phyloP scores from a whole-genome alignment of 2,888 invertebrate genomes.

The Tortricodes alternella region DNA sequence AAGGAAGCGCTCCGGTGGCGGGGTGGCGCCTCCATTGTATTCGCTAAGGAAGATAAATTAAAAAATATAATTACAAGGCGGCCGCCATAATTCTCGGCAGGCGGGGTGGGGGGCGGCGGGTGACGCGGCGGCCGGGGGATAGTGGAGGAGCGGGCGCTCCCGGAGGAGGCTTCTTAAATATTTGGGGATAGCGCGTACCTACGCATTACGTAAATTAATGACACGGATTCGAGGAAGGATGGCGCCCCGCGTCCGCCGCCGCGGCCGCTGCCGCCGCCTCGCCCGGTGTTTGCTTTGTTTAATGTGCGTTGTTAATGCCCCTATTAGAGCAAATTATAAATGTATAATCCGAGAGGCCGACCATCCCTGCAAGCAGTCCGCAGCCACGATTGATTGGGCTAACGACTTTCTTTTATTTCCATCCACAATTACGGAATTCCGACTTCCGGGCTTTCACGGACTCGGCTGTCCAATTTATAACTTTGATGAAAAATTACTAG shows the following conservation, averaged over 20 bases:
- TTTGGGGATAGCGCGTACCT: slow-evolving; percentile 84
- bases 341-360: slow-evolving; percentile 47
- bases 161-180: slow-evolving; percentile 83
- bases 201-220: slow-evolving; percentile 84
- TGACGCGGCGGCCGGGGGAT: slow-evolving; percentile 57
- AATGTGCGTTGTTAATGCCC: slow-evolving; percentile 81
- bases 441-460: slow-evolving; percentile 59
- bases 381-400: slow-evolving; percentile 67
- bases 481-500: slow-evolving; percentile 59
- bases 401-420: slow-evolving; percentile 75
- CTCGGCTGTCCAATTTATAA: slow-evolving; percentile 53
- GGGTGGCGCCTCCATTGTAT: slow-evolving; percentile 84
- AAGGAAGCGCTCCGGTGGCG: slow-evolving; percentile 81
- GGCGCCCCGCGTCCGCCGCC: slow-evolving; percentile 66
- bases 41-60: slow-evolving; percentile 88
- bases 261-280: slow-evolving; percentile 42
- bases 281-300: slow-evolving; percentile 79
- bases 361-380: slow-evolving; percentile 14
- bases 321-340: slow-evolving; percentile 79
- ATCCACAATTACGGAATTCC: slow-evolving; percentile 72
- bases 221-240: slow-evolving; percentile 83
- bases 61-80: slow-evolving; percentile 87
- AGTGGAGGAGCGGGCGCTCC: slow-evolving; percentile 80
- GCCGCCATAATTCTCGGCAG: slow-evolving; percentile 84
- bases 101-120: slow-evolving; percentile 65